Percentiles rank a stretch among this genome's conserved stretches.
phyloP scores from a whole-genome alignment of 2,888 invertebrate genomes.

The Saturnia japonica region DNA sequence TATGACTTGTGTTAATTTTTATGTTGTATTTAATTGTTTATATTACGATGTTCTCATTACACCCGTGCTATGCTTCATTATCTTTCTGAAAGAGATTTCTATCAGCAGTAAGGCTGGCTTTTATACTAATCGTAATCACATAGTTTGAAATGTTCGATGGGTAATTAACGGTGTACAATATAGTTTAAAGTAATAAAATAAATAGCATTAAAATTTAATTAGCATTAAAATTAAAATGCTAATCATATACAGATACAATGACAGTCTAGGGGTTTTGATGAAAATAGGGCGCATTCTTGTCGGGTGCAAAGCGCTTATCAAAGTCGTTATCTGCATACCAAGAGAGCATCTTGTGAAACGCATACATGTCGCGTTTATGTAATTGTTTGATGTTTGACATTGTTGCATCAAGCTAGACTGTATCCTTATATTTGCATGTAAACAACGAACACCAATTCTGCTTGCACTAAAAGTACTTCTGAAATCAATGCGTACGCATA shows the following conservation, averaged over 20 bases:
- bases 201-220: not conserved
- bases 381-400: conserved; percentile 44
- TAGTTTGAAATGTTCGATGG: no score
- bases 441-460: conserved; percentile 48
- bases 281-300: conserved; percentile 19
- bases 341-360: conserved; percentile 36
- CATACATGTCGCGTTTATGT: conserved; percentile 36
- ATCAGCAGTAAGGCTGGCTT: no score
- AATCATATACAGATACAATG: not conserved
- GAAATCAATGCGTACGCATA: conserved; percentile 57
- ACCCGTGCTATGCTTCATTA: no score
- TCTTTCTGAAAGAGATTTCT: no score
- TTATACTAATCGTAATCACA: no score
- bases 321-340: conserved; percentile 31
- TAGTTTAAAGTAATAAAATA: no score
- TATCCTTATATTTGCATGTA: conserved; percentile 56
- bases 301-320: conserved; percentile 29
- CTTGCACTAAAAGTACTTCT: conserved; percentile 44
- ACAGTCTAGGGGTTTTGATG: not conserved
- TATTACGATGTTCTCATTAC: no score
- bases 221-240: conserved; percentile 3
- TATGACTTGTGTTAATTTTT: no score
- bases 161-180: no score
- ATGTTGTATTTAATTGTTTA: no score
- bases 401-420: conserved; percentile 51